Evolutionary conservation across 2,888 invertebrate species (phyloP), one percentile per base, ranked within the genome.

Genomic region (Oxyteleia sp.): DNA sequence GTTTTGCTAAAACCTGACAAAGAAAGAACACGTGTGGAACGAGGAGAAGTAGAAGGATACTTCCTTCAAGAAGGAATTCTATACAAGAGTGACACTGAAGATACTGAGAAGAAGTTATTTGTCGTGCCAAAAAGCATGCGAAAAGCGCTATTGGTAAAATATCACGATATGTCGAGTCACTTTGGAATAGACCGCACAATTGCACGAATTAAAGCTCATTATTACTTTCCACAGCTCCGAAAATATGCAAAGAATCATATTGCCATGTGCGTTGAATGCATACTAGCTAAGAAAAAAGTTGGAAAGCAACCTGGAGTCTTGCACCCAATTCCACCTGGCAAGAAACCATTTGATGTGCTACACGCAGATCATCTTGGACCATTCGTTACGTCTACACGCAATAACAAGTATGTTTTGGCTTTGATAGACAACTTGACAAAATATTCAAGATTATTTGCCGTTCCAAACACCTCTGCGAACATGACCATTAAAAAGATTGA

Each of bases 251-350:
- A 76, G 38, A 16, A 55, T 7, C 86, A 87, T 66, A 84, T 89
- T n/a, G 5, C 32, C 0, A 29, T 74, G 5, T 90, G 89, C 59
- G 10, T 89, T 0, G 84, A 89, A 20, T 90, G 85, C 63, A 51
- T 84, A 7, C 13, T 74, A 0, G 29, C 66, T 0, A 82, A 82
- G 57, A 71, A 63, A 11, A 75, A 78, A 72, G 72, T 51, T 0
- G 87, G 87, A 7, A 72, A 64, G 13, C 66, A 85, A 26, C 71
- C 43, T 1, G 88, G 89, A 4, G 64, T 79, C 0, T 32, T 90
- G 2, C 86, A 89, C 51, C 88, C 88, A 11, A 85, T 87, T 16
- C 72, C 81, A 0, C 55, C 76, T 0, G 87, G 85, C 1, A 75
- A 49, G 16, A 41, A 85, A 47, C 86, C 87, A 0, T 88, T 88